These are phyloP conservation scores for Dolichallabes microphthalmus DNA, from an alignment of 2,113 vertebrate genomes.

Conservation along the genomic window DNA sequence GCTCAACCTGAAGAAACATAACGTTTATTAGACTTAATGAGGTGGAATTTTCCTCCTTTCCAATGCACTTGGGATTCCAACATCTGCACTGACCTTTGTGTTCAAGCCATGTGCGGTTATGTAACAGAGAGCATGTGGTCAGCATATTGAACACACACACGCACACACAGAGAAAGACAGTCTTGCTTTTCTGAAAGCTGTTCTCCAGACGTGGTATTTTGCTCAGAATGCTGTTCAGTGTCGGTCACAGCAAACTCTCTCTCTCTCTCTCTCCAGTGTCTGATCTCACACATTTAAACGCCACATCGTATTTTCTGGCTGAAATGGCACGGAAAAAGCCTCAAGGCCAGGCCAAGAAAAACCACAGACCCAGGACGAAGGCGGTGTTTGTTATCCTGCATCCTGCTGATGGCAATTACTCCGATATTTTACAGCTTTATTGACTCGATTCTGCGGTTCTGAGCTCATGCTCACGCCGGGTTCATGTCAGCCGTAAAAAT, in stretches of 20 bases:
- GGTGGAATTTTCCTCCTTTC: not conserved
- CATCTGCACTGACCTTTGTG: conserved; percentile 24
- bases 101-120: conserved; percentile 43
- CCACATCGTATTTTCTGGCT: not conserved
- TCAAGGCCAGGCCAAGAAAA: not conserved
- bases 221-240: conserved; percentile 37
- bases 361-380: not conserved
- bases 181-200: conserved; percentile 43
- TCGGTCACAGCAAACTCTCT: conserved; percentile 39
- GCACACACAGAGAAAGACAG: conserved; percentile 55
- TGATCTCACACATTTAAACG: not conserved
- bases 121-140: conserved; percentile 55
- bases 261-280: conserved; percentile 27
- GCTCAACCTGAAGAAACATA: not conserved
- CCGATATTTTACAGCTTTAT: conserved; percentile 25
- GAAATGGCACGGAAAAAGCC: not conserved
- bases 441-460: conserved; percentile 15
- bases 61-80: not conserved
- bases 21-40: not conserved
- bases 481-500: conserved; percentile 4
- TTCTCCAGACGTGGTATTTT: conserved; percentile 48
- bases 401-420: not conserved
- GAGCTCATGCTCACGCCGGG: not conserved
- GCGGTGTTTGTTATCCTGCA: not conserved
- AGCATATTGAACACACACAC: not conserved